A percentile compares a stretch with the other conserved stretches of the same genome.
phyloP scores from a whole-genome alignment of 1,140 invertebrate species.

The Holotrichia oblita region DNA sequence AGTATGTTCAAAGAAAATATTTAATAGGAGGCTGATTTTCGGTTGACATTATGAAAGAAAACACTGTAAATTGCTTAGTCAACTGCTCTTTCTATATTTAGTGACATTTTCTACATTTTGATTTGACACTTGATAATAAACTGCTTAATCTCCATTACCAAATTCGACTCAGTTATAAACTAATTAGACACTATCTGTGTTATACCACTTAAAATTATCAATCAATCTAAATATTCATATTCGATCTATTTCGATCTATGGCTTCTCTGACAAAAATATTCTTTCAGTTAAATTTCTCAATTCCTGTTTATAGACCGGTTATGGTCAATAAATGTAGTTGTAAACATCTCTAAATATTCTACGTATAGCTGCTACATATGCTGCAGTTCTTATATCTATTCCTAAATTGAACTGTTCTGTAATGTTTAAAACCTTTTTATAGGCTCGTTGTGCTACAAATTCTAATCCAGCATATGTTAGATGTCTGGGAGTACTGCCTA shows the following conservation, averaged over 20 bases:
- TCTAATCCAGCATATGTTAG: not conserved
- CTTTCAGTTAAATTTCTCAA: not conserved
- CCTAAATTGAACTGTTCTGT: constrained; percentile 20
- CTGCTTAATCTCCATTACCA: not conserved
- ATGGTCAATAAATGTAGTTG: constrained; percentile 13
- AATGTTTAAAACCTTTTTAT: not conserved
- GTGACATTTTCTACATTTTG: not conserved
- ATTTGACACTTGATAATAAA: not conserved
- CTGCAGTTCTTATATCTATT: constrained; percentile 35
- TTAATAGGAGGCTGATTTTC: too few species aligned
- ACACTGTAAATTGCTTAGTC: not conserved
- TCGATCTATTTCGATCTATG: too few species aligned
- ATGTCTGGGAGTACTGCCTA: not conserved
- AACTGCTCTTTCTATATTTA: not conserved
- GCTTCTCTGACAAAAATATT: too few species aligned
- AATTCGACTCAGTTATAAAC: not conserved
- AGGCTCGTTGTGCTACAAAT: not conserved
- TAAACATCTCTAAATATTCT: constrained; percentile 16
- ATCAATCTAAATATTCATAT: too few species aligned
- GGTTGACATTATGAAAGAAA: not conserved
- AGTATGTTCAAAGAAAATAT: not conserved
- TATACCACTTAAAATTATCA: not conserved
- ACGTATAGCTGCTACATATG: not conserved
- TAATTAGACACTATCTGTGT: not conserved
- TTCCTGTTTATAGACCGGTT: not conserved